Base-by-base conservation (phyloP, 2,888 invertebrate genomes). In the Lasius platythorax region DNA sequence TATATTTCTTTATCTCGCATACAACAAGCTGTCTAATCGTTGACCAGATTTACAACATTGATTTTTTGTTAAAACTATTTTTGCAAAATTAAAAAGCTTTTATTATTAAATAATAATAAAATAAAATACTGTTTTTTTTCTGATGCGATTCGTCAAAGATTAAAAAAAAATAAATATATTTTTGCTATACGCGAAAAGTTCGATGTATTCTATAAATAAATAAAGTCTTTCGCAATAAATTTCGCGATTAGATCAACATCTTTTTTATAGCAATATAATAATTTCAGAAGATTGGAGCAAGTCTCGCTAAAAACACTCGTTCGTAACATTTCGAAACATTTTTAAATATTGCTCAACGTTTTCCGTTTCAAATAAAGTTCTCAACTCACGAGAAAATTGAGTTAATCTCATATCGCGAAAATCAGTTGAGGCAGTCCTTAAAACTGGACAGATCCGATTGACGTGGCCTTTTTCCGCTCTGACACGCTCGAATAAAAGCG, bases 381-480 rank as follows among this genome's bases (percentile, higher is more conserved):
- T 37, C 37, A 58, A 72, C 56, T 75, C 43, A 66, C 11, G 50
- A 30, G 76, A 28, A 56, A 30, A 56, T 40, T 56, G 18, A 12
- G 43, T 72, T 81, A 72, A n/a, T 37, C 28, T 46, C 33, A 33
- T 68, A 53, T n/a, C 72, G 18, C 64, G 50, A 70, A 63, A 64
- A 84, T 82, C 67, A 53, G 43, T 84, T 50, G 67, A n/a, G 33
- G 30, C 53, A n/a, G 18, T 67, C 50, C 37, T 61, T 64, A 15
- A 61, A 40, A 30, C 46, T 37, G 18, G 18, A n/a, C 58, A n/a
- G 28, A 58, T 61, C 11, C 50, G 53, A 40, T 82, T 58, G 66
- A 74, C 40, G 9, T 63, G n/a, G 12, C 23, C 61, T 68, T 83
- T 83, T 58, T 83, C 70, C 64, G 50, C 61, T 28, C 18, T 50